A percentile compares a stretch with the other conserved stretches of the same genome.
Evolutionary conservation across 2,888 invertebrate genomes (phyloP).

Genomic region (Shargacucullia verbasci): DNA sequence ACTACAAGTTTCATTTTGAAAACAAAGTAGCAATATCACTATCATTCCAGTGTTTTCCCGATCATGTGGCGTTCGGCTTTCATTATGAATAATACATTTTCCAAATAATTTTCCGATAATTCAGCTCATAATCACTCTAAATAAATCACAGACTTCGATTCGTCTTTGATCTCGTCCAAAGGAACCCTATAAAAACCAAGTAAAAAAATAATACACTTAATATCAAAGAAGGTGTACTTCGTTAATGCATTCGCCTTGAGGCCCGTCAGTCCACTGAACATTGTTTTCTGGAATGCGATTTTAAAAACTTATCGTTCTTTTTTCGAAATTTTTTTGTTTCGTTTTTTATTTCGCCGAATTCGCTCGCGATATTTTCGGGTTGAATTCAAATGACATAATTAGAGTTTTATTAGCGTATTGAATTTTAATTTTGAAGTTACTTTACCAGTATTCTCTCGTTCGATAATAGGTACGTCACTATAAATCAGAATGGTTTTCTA

Average conservation of each 20-base stretch:
- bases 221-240: slow-evolving; percentile 88
- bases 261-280: slow-evolving; percentile 82
- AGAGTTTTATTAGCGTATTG: slow-evolving; percentile 52
- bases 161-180: slow-evolving; percentile 13
- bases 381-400: slow-evolving; percentile 72
- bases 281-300: slow-evolving; percentile 88
- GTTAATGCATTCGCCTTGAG: slow-evolving; percentile 88
- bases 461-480: neutral
- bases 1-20: too few species aligned
- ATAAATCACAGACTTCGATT: too few species aligned
- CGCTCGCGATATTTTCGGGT: slow-evolving; percentile 62
- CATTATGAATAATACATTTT: too few species aligned
- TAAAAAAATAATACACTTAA: slow-evolving; percentile 86
- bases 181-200: slow-evolving; percentile 64
- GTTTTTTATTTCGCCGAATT: slow-evolving; percentile 73
- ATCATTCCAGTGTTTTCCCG: too few species aligned
- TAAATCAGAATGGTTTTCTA: neutral
- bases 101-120: too few species aligned
- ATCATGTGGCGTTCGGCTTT: too few species aligned
- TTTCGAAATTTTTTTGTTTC: slow-evolving; percentile 64
- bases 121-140: too few species aligned
- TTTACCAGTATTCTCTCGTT: slow-evolving; percentile 23
- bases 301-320: slow-evolving; percentile 73
- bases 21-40: too few species aligned
- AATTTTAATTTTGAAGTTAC: slow-evolving; percentile 23